Base-by-base conservation (phyloP, 2,113 vertebrate genomes). In the Indicator indicator region DNA sequence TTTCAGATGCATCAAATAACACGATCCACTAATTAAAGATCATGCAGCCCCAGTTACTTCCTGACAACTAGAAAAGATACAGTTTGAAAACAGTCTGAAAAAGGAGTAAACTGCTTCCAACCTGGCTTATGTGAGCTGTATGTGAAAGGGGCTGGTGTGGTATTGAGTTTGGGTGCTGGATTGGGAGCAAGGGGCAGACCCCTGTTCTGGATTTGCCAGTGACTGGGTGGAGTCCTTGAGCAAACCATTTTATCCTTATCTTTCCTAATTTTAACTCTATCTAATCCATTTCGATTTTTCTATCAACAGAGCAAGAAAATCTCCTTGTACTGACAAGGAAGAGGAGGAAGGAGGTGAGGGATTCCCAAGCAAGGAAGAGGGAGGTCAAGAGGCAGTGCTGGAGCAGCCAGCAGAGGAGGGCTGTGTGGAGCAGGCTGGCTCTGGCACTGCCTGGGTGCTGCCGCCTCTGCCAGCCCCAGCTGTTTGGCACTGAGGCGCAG, bases 381-480 rank as follows among this genome's bases (percentile, higher is more conserved):
- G 46, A 78, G 73, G 78, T 74, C n/a, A 30, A 52, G 88, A 78
- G 58, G 73, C 42, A 46, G 68, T 1, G 16, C 28, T 5, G 68
- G 48, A 62, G 85, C 54, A 16, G 54, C 4, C 18, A 3, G 79
- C 30, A 21, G 68, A 59, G 33, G 32, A 9, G 67, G 38, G 71
- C 36, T 52, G 46, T 24, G 26, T 1, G 6, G 71, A 72, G 60
- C 71, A 69, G 67, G 54, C 52, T 2, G 6, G 64, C 68, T 36
- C 63, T 54, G 91, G 86, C 89, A n/a, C 55, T 50, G 82, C 38
- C 54, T 13, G 0, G 59, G 13, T 10, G 0, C 77, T 19, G 85
- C 85, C 15, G 16, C n/a, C 86, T 70, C 79, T 90, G 89, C 68
- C 95, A 93, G 85, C 92, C 82, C 83, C 95, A 94, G 93, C 64